Conservation (phyloP, 2,113 vertebrate genomes). For the Dicaeum eximium region DNA sequence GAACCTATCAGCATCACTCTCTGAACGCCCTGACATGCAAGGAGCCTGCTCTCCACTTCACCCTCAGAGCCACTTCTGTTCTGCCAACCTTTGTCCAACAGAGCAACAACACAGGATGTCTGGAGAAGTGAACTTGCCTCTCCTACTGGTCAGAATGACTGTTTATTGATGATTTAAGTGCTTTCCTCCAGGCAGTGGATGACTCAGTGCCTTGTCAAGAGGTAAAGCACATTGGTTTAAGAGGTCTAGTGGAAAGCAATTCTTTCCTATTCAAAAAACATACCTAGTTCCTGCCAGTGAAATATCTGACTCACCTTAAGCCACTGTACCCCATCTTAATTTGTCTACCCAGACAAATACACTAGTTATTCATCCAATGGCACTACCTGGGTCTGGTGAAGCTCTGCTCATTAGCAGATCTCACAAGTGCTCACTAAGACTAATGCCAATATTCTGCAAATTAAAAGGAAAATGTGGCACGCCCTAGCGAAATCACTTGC, state of each 20-base stretch:
- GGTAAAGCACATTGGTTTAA: constrained; percentile 46
- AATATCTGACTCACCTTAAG: background rate
- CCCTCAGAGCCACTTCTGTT: background rate
- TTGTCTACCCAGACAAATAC: background rate
- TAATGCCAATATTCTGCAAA: background rate
- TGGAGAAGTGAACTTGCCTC: background rate
- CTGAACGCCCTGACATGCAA: constrained; percentile 10
- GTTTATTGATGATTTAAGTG: constrained; percentile 50
- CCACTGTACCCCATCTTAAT: background rate
- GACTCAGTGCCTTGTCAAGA: constrained; percentile 46
- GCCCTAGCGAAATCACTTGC: background rate
- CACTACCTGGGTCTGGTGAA: background rate
- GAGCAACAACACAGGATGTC: background rate
- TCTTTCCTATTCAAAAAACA: constrained; percentile 13
- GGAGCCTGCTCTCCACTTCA: background rate
- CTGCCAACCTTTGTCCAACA: background rate
- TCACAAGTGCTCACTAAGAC: background rate
- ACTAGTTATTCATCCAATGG: background rate
- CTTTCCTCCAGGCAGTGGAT: constrained; percentile 29
- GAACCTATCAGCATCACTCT: background rate
- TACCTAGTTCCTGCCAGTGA: background rate
- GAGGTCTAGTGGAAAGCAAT: constrained; percentile 6
- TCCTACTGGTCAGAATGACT: background rate
- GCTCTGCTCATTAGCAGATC: background rate
- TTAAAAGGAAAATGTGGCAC: background rate